phyloP scores from a whole-genome alignment of 1,140 invertebrate species.

The Brachionus manjavacas region DNA sequence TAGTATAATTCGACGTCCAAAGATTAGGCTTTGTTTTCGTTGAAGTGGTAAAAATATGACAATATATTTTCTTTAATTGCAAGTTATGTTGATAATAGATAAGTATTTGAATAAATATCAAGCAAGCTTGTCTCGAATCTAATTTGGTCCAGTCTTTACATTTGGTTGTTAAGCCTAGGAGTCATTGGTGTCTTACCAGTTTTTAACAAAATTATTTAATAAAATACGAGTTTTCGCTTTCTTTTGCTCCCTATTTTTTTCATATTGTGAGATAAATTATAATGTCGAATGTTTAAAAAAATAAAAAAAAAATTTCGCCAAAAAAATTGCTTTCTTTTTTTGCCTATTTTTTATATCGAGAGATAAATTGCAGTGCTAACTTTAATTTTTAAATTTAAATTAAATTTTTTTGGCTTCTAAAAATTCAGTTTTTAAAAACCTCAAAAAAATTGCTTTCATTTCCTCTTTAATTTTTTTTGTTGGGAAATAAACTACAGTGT shows the following conservation, averaged over 20 bases:
- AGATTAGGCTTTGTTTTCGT: background rate
- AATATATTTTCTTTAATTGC: slow-evolving; percentile 12
- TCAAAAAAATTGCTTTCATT: too few species aligned
- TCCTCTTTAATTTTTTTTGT: too few species aligned
- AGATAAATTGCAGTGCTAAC: too few species aligned
- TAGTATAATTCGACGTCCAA: background rate
- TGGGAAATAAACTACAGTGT: too few species aligned
- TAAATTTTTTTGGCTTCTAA: too few species aligned
- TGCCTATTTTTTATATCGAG: background rate
- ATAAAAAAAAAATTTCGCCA: too few species aligned
- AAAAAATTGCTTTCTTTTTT: background rate
- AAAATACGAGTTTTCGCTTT: background rate
- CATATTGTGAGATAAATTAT: background rate
- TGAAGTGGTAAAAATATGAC: background rate
- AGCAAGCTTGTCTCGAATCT: background rate
- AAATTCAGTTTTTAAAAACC: too few species aligned
- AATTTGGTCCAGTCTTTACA: background rate
- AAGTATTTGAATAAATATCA: slow-evolving; percentile 22
- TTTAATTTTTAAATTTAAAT: too few species aligned
- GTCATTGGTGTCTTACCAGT: background rate
- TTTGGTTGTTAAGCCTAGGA: slow-evolving; percentile 15
- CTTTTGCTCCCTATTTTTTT: background rate
- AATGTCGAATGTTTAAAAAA: background rate
- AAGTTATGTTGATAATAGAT: background rate
- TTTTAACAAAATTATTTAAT: background rate